Percentiles rank a stretch among this genome's conserved stretches.
Evolutionary conservation across 37 sponge, comb jelly and placozoan species (phyloP).

Genomic region (Amphimedon queenslandica): DNA sequence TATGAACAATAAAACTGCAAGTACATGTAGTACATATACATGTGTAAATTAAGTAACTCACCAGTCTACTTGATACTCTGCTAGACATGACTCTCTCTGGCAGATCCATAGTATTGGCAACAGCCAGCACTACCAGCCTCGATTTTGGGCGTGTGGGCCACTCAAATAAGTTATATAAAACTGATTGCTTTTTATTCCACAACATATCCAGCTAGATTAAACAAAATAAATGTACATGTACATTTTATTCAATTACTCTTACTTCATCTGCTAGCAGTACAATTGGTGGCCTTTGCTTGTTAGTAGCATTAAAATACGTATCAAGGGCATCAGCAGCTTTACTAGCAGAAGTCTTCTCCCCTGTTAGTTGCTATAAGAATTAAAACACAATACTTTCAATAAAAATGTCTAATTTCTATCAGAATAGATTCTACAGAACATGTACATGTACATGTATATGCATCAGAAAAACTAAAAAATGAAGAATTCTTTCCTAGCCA

Average conservation of each 20-base stretch:
- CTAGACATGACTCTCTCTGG: slow-evolving; percentile 90
- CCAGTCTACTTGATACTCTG: slow-evolving; percentile 88
- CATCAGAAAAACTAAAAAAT: too few relatives aligned
- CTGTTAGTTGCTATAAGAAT: slow-evolving; percentile 90
- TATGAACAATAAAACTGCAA: too few relatives aligned
- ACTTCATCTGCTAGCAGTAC: slow-evolving; percentile 94
- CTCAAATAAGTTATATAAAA: slow-evolving; percentile 95
- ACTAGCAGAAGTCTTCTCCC: slow-evolving; percentile 52
- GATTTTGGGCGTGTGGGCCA: slow-evolving; percentile 79
- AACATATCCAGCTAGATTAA: slow-evolving; percentile 77
- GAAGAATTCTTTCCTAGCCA: too few relatives aligned
- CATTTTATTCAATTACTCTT: background rate
- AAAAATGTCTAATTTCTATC: too few relatives aligned
- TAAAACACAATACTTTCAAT: too few relatives aligned
- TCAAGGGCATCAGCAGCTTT: slow-evolving; percentile 64
- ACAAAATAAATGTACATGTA: background rate
- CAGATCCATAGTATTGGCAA: slow-evolving; percentile 99
- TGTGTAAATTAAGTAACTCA: slow-evolving; percentile 20
- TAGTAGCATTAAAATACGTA: slow-evolving; percentile 47
- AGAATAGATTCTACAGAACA: too few relatives aligned
- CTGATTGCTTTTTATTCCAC: slow-evolving; percentile 91
- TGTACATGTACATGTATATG: too few relatives aligned
- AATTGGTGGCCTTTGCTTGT: slow-evolving; percentile 11
- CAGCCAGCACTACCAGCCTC: slow-evolving; percentile 83
- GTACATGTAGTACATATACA: background rate